Conservation (phyloP, 2,888 invertebrate genomes). For the Therioaphis trifolii region DNA sequence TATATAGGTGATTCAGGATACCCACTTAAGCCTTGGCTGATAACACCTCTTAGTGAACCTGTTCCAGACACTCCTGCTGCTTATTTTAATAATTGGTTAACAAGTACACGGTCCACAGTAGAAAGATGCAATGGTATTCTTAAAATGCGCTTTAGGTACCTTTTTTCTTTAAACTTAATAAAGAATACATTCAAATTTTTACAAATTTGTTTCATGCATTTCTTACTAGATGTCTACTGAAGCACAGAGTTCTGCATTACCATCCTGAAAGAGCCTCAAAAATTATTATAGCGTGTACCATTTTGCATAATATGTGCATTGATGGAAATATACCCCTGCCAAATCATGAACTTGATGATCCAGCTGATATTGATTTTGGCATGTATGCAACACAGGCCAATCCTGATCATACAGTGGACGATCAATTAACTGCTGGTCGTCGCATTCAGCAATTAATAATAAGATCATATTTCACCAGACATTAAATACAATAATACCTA, state of each 20-base stretch:
- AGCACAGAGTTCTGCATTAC: neutral
- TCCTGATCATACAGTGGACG: too few species aligned
- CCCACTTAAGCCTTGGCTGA: neutral
- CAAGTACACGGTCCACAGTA: neutral
- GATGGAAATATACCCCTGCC: too few species aligned
- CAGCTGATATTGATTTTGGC: too few species aligned
- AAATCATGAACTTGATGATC: too few species aligned
- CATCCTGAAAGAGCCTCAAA: neutral
- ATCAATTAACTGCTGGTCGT: too few species aligned
- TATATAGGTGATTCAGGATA: conserved; percentile 4
- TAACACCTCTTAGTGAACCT: neutral
- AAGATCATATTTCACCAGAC: too few species aligned
- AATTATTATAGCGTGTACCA: neutral
- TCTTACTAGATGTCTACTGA: neutral
- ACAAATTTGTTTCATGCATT: too few species aligned
- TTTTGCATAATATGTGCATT: neutral
- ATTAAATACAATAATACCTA: too few species aligned
- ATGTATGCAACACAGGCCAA: too few species aligned
- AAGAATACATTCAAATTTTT: too few species aligned
- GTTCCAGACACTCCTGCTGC: neutral
- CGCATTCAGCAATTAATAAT: too few species aligned
- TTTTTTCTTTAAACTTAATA: too few species aligned
- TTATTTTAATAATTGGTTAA: neutral
- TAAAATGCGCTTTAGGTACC: neutral
- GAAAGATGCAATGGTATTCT: neutral